Percentiles rank a stretch among this genome's conserved stretches.
Evolutionary conservation across 2,797 vertebrate species (phyloP).

Genomic region (Sebastes steindachneri): DNA sequence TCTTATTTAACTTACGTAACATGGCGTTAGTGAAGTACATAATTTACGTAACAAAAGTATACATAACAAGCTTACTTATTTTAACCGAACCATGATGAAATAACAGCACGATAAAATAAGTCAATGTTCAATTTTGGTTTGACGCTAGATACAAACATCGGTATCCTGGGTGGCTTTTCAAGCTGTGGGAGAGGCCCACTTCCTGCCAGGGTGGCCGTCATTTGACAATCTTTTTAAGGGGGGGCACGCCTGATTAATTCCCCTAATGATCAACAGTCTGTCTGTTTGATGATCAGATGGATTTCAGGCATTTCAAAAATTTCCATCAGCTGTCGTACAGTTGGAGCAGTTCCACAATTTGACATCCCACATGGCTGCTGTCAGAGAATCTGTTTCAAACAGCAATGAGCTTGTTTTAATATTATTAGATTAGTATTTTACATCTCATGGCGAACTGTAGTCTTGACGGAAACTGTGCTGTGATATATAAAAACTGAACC

Average conservation of each 20-base stretch:
- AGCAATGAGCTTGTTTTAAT: not conserved
- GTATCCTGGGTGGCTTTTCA: no score
- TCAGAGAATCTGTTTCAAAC: not conserved
- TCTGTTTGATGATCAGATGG: not conserved
- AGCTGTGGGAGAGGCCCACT: no score
- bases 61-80: no score
- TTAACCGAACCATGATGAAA: no score
- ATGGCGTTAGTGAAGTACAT: no score
- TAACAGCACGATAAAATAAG: no score
- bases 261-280: not conserved
- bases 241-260: not conserved
- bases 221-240: not conserved
- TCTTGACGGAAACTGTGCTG: not conserved
- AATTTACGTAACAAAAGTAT: no score
- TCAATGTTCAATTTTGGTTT: no score
- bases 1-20: no score
- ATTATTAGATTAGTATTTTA: no score
- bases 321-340: not conserved
- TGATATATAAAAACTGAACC: not conserved
- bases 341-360: not conserved
- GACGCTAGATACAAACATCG: no score
- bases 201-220: not conserved
- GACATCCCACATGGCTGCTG: not conserved
- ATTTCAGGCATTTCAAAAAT: not conserved
- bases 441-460: not conserved